Evolutionary conservation across 2,797 vertebrate genomes (phyloP), one percentile per base, ranked within the genome.

Genomic region (Gouania willdenowi): DNA sequence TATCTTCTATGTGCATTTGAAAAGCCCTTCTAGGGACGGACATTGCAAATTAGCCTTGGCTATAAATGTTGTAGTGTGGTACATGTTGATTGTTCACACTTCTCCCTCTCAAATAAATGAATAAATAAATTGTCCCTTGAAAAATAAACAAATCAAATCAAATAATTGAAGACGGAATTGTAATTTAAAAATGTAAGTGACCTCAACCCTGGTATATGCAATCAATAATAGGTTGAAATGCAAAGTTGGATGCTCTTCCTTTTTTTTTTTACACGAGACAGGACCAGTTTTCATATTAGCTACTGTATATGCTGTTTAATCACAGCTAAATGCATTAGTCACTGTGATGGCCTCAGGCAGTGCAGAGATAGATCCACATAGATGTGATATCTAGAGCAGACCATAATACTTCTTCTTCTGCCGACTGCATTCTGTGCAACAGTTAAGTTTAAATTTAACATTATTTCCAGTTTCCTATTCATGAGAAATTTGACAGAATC

Each of bases 271-370:
- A 62, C 50, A 56, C 58, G 63, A 69, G 69, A 65, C 47, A 47
- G 34, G 39, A 61, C 50, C 44, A 64, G 34, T 61, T 65, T 65
- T 63, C 52, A 67, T 54, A 71, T 74, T 57, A 58, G 66, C 70
- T n/a, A n/a, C n/a, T 77, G 67, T 64, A 62, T 56, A 62, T 66
- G 38, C 66, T 78, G 54, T 64, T 77, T 81, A 81, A 83, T 79
- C 63, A 36, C 52, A 64, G 55, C 41, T 75, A 71, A 81, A 76
- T 71, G 74, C 70, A 77, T 83, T 79, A 66, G 75, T 81, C 74
- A 79, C 67, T 5, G 56, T 55, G 57, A 60, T 64, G 39, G 66
- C 73, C 75, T 0, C 22, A 63, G 74, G 77, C 74, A 45, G 37
- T 20, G n/a, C n/a, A 14, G 13, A 47, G 38, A 61, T 41, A 50